Evolutionary conservation across 2,113 vertebrate species (phyloP).

Genomic region (Menura novaehollandiae): DNA sequence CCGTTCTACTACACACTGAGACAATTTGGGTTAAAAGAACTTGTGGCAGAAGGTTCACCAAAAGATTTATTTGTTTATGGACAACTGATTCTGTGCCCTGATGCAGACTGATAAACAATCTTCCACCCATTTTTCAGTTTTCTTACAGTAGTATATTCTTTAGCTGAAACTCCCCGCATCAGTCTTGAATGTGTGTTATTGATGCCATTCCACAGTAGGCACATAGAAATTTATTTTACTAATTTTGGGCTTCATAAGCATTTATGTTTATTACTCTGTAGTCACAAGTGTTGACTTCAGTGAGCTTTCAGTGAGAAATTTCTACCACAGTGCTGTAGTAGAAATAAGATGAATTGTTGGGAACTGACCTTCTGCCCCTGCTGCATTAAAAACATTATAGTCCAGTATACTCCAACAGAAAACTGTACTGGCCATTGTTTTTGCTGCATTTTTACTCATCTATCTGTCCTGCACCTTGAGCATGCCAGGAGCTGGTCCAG

Average conservation of each 20-base stretch:
- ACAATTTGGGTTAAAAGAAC: not conserved
- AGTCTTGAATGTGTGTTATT: not conserved
- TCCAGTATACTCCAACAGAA: not conserved
- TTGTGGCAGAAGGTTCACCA: not conserved
- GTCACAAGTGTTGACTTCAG: not conserved
- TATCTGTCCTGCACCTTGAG: not conserved
- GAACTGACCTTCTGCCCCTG: not conserved
- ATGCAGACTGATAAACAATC: not conserved
- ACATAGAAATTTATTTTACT: not conserved
- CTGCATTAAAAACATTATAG: not conserved
- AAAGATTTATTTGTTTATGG: not conserved
- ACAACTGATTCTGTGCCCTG: not conserved
- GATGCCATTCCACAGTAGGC: not conserved
- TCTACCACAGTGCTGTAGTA: no score
- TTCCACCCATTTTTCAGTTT: not conserved
- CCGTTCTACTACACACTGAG: accelerated
- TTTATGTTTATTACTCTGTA: not conserved
- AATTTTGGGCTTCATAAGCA: not conserved
- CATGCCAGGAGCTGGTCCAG: not conserved
- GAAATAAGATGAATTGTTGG: not conserved
- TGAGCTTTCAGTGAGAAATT: not conserved
- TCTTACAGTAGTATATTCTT: not conserved
- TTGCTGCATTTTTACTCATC: not conserved
- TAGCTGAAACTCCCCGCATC: accelerated
- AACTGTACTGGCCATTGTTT: not conserved